Evolutionary conservation across 2,113 vertebrate genomes (phyloP), one percentile per base, ranked within the genome.

Genomic region (Phyllopteryx taeniolatus): DNA sequence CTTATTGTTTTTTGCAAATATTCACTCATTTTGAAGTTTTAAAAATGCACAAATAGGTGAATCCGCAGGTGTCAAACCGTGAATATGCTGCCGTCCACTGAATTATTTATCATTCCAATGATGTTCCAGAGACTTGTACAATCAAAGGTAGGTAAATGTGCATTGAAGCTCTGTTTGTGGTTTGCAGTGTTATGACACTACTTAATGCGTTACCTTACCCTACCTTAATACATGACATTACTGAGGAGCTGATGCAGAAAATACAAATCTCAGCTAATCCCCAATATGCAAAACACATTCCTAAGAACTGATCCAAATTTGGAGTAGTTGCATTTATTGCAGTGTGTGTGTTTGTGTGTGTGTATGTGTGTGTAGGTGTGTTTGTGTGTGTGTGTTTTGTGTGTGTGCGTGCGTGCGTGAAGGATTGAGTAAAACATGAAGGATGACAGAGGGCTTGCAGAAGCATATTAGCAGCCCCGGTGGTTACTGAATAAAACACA

Each of bases 401-500:
- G 57, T 39, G 31, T 2, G 20, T 27, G 39, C 2, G 42, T 67
- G 59, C 3, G 62, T 3, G 69, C 17, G 51, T 47, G 79, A 44
- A 53, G 57, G 31, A 75, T 71, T 43, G 22, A 54, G 60, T 71
- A 47, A 70, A 76, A 68, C 54, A 85, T 61, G 56, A 51, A 60
- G 13, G 20, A 22, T 54, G 68, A 56, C 12, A 67, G 51, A 39
- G 60, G 70, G 69, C 19, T 47, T 77, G 64, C 69, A 33, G 62
- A 68, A 70, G 74, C 59, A 57, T 69, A 71, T 78, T 71, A 74
- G 59, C 57, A 68, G 66, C 84, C 75, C 70, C 46, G 35, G 79
- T 79, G 78, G 79, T 85, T 74, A 72, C 72, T 85, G 74, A 84
- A 85, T 82, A 84, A 84, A 88, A 80, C 76, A 85, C 71, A 46